phyloP scores from a whole-genome alignment of 2,113 vertebrate species.

The Blennius ocellaris region DNA sequence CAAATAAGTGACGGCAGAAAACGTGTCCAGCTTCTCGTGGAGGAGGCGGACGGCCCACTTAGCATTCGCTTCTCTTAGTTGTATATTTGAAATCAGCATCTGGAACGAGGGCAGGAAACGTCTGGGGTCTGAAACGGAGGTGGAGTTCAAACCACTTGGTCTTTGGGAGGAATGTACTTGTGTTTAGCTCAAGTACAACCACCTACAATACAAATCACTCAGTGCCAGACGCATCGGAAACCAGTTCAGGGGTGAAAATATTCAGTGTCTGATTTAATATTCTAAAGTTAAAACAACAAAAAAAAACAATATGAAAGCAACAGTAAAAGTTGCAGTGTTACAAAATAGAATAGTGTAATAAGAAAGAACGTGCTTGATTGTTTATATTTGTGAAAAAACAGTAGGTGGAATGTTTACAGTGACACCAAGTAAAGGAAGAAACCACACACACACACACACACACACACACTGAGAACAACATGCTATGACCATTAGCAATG shows the following conservation, averaged over 20 bases:
- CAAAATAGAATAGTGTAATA: too few species aligned
- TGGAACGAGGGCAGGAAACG: not conserved
- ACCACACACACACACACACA: too few species aligned
- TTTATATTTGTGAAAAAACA: too few species aligned
- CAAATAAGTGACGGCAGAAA: conserved; percentile 16
- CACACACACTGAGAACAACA: too few species aligned
- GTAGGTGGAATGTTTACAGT: too few species aligned
- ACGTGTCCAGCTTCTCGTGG: conserved; percentile 15
- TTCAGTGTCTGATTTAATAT: not conserved
- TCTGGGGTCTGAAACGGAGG: conserved; percentile 19
- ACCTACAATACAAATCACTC: not conserved
- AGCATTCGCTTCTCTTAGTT: conserved; percentile 29
- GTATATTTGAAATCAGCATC: conserved; percentile 16
- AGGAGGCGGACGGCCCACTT: conserved; percentile 18
- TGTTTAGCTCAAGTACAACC: not conserved
- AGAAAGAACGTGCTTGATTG: too few species aligned
- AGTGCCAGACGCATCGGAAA: not conserved
- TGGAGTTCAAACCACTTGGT: conserved; percentile 13
- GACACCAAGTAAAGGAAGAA: too few species aligned
- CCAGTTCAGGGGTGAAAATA: not conserved
- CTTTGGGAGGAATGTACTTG: not conserved
- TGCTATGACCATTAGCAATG: too few species aligned
- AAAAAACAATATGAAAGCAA: too few species aligned
- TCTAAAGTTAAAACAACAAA: too few species aligned
- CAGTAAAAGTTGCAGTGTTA: too few species aligned